Base-by-base conservation (phyloP, 2,113 vertebrate genomes). In the Chionis minor region DNA sequence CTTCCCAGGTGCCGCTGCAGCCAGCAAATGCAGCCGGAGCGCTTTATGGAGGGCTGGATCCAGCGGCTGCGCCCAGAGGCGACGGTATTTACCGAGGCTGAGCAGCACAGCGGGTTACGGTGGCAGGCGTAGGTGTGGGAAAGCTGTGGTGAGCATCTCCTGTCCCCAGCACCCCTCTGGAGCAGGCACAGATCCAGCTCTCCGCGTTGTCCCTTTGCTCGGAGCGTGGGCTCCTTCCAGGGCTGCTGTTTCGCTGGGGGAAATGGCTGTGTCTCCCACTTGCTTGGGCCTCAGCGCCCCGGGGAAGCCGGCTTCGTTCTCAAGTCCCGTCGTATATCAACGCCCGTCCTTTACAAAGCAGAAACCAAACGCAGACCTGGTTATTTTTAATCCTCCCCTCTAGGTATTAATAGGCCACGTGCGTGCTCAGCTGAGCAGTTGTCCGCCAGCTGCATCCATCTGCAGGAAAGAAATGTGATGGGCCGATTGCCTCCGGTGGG, bases 1-100 rank as follows among this genome's bases (percentile, higher is more conserved):
- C 8, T 35, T 52, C 20, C n/a, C 0, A 1, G 35, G 18, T 11
- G 26, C 14, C 1, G 2, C 22, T 7, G 5, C 23, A 59, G 38
- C 35, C 1, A 0, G 30, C 26, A 24, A 44, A 66, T 4, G 2
- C 88, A 45, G 28, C 14, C 13, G 35, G 42, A 71, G 32, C 23
- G 9, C 26, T 71, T 92, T 72, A 90, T 22, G 47, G 26, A 19
- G 32, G 23, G 8, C 15, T 81, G 49, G 49, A 71, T 61, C 49
- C 49, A 30, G 10, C 17, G 11, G 33, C 72, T 45, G 24, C 51
- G 3, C 4, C 2, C 4, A 30, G 56, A 19, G 27, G n/a, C 0
- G 4, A 55, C 0, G 13, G 24, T 63, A 51, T 62, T 74, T 45
- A 32, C 38, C 2, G 1, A 26, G 56, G 55, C 32, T 28, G 22